Base-by-base conservation (phyloP, 2,113 vertebrate species). In the Cyanocitta stelleri region DNA sequence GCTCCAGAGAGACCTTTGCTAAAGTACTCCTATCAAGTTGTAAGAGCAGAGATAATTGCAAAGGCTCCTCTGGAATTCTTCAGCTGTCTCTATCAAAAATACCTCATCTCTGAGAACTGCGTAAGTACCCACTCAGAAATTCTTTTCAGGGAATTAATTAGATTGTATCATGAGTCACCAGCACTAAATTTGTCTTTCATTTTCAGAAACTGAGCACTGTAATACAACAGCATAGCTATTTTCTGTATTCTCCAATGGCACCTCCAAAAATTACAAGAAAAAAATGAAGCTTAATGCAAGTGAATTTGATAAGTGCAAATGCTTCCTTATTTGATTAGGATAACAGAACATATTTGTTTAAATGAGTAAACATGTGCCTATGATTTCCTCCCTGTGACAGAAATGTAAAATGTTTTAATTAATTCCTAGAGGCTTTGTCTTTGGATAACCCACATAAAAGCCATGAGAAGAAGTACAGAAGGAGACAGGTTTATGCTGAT, bases 121-220 rank as follows among this genome's bases (percentile, higher is more conserved):
- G 7, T 56, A 94, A 92, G 66, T 91, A 85, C 39, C 78, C 46
- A 32, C 29, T 49, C 72, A 90, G 41, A 91, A 90, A 75, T 72
- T 64, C 29, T 94, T 95, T 85, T 93, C 91, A 89, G 61, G 63
- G 71, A 96, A 95, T 91, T 87, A 92, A 95, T 87, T 93, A 93
- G 88, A 93, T 71, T 51, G 44, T 72, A 95, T 72, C 83, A 76
- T 90, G 85, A 96, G 74, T 90, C 89, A 94, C 61, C 44, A 94
- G 19, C 35, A 59, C 62, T 67, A 89, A 74, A 84, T 29, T 87
- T 17, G 67, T 85, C 51, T 72, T 88, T 82, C 66, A 58, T 76
- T 92, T 91, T 79, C 80, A 89, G 58, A 85, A 95, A 73, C 6
- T 43, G 87, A 96, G 79, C 35, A 62, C 73, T 74, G 16, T 51